A percentile compares a stretch with the other conserved stretches of the same genome.
Conservation (phyloP, 2,113 vertebrate genomes). For the Tragelaphus scriptus region DNA sequence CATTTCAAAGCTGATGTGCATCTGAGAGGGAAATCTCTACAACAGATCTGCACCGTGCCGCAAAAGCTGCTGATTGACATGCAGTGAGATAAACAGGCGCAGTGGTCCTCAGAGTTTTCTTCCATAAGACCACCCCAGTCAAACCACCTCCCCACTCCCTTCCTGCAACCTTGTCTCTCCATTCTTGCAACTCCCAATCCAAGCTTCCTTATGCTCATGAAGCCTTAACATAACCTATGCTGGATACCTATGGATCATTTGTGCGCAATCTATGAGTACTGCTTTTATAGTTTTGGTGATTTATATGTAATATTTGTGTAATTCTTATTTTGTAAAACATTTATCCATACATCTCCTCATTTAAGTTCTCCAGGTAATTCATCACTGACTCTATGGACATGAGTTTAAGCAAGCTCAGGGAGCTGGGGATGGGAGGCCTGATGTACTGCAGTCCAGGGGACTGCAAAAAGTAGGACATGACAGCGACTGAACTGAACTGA, state of each 20-base stretch:
- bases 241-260: background rate
- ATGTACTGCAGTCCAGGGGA: background rate
- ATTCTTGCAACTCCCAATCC: background rate
- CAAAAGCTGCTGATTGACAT: conserved; percentile 27
- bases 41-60: background rate
- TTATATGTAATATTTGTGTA: background rate
- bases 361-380: background rate
- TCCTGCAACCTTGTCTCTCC: background rate
- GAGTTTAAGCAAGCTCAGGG: background rate
- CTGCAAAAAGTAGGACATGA: background rate
- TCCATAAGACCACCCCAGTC: background rate
- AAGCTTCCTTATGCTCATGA: background rate
- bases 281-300: background rate
- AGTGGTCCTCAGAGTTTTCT: background rate
- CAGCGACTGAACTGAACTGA: background rate
- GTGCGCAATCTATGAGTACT: background rate
- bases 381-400: background rate
- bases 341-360: background rate
- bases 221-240: background rate
- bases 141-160: background rate
- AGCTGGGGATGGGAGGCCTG: background rate
- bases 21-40: conserved; percentile 12
- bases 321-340: background rate
- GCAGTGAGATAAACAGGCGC: background rate
- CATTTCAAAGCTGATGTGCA: conserved; percentile 47